Evolutionary conservation across 2,888 invertebrate genomes (phyloP).

Genomic region (Digitonthophagus gazella): DNA sequence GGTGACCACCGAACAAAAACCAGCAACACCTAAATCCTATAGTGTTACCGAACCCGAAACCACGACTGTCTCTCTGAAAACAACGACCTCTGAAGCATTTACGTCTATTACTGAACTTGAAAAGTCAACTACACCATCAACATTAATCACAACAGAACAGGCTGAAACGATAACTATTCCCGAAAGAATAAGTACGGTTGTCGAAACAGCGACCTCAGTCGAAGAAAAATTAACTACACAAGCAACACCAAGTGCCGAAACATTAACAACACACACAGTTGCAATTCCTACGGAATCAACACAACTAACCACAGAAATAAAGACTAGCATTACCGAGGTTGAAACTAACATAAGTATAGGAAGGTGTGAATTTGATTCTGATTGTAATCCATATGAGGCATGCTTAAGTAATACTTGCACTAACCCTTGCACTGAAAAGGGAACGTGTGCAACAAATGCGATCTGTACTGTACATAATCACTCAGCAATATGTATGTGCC

Average conservation of each 20-base stretch:
- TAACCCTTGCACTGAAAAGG: slow-evolving; percentile 58
- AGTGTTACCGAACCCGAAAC: slow-evolving; percentile 2
- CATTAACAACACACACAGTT: slow-evolving; percentile 18
- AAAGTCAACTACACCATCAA: neutral
- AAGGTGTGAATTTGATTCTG: slow-evolving; percentile 60
- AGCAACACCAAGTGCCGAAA: neutral
- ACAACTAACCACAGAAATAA: slow-evolving; percentile 12
- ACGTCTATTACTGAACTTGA: slow-evolving; percentile 3
- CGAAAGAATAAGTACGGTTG: slow-evolving; percentile 30
- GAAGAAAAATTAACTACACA: slow-evolving; percentile 33
- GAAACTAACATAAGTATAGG: slow-evolving; percentile 51
- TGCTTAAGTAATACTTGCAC: slow-evolving; percentile 65
- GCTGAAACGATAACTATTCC: slow-evolving; percentile 13
- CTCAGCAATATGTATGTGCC: slow-evolving; percentile 63
- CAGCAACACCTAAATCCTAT: slow-evolving; percentile 3
- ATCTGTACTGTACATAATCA: slow-evolving; percentile 64
- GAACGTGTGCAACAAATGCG: slow-evolving; percentile 59
- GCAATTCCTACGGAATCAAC: slow-evolving; percentile 6
- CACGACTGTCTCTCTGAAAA: neutral
- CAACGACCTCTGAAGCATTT: neutral
- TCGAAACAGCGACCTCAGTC: slow-evolving; percentile 30
- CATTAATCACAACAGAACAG: slow-evolving; percentile 22
- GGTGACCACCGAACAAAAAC: neutral
- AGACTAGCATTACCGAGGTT: slow-evolving; percentile 38
- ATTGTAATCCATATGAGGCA: slow-evolving; percentile 63